A percentile compares a stretch with the other conserved stretches of the same genome.
These are phyloP conservation scores for Leptinotarsa peninsularis DNA, from an alignment of 2,888 invertebrate species.

Conservation along the genomic window DNA sequence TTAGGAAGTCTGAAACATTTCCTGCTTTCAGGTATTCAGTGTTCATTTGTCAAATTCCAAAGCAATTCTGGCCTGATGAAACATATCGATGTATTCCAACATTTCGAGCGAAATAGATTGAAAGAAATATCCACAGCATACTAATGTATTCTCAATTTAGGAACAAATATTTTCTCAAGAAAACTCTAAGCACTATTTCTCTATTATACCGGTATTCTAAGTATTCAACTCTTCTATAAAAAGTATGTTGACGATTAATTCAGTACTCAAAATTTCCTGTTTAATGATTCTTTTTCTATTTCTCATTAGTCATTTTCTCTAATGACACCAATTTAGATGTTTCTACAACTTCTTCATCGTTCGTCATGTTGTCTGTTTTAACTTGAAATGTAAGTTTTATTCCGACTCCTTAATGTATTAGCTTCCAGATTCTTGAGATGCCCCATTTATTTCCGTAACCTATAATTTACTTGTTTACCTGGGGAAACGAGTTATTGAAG, in stretches of 20 bases:
- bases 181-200: too few relatives aligned
- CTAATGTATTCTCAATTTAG: too few relatives aligned
- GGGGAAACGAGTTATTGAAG: neutral
- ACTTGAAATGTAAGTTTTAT: neutral
- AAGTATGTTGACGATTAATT: neutral
- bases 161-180: too few relatives aligned
- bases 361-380: neutral
- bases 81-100: too few relatives aligned
- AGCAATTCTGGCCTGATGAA: too few relatives aligned
- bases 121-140: too few relatives aligned
- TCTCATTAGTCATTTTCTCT: neutral
- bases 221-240: too few relatives aligned
- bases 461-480: conserved; percentile 18
- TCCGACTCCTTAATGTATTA: neutral
- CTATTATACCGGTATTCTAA: too few relatives aligned
- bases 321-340: conserved; percentile 11
- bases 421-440: neutral
- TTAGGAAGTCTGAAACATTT: too few relatives aligned
- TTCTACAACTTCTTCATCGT: conserved; percentile 10
- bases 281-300: neutral
- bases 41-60: too few relatives aligned
- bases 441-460: conserved; percentile 5
- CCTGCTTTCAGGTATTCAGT: too few relatives aligned
- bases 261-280: neutral
- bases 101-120: too few relatives aligned